Percentiles rank a stretch among this genome's conserved stretches.
Conservation (phyloP, 2,113 vertebrate genomes). For the Falcunculus frontatus region DNA sequence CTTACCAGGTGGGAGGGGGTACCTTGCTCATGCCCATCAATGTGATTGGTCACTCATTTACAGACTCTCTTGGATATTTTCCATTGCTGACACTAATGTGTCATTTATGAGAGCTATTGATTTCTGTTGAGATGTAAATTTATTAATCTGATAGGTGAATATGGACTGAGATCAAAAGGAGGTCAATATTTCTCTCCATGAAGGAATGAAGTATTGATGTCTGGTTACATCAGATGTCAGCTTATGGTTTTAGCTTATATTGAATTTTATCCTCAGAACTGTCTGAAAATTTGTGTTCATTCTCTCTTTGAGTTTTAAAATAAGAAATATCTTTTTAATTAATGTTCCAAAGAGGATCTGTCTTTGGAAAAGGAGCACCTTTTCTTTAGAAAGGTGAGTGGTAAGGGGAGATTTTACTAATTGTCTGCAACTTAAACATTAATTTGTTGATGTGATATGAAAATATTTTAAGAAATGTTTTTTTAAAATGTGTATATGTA, state of each 20-base stretch:
- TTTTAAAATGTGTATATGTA: fast-evolving
- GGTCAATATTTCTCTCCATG: neutral
- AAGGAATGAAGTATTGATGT: neutral
- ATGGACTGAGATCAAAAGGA: neutral
- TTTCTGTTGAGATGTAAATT: neutral
- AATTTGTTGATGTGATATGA: neutral
- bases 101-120: neutral
- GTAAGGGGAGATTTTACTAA: neutral
- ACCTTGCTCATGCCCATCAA: neutral
- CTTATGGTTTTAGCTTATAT: neutral
- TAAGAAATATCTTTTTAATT: neutral
- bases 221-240: neutral
- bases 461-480: neutral
- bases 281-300: neutral
- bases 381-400: neutral
- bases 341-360: neutral
- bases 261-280: neutral
- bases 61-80: neutral
- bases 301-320: neutral
- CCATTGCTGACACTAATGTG: neutral
- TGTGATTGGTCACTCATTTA: neutral
- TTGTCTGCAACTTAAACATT: neutral
- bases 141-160: neutral
- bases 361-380: neutral
- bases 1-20: neutral